Evolutionary conservation across 2,797 vertebrate genomes (phyloP), one percentile per base, ranked within the genome.

Genomic region (Molossus molossus): DNA sequence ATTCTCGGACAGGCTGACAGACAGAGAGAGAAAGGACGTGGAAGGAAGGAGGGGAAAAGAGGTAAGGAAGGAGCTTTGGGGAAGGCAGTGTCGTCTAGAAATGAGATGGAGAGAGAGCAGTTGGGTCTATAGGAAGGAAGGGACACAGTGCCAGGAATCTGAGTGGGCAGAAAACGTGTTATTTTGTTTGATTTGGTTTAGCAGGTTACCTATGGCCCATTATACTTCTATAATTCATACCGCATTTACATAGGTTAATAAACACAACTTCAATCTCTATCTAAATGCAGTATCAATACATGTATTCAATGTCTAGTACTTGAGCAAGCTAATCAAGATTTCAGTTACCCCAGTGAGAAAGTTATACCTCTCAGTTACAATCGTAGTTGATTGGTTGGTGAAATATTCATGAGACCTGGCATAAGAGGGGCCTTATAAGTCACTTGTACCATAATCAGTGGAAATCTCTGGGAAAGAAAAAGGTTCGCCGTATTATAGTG

Each of bases 351-450:
- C 77, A 82, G 58, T 83, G 65, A 96, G 80, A 86, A 93, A 96
- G 67, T 87, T 93, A 50, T 60, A 94, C 70, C 75, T 97, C 75
- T 89, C 69, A 58, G 82, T 94, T 94, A 85, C 55, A 96, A 92
- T 94, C 45, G 2, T 72, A 94, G 79, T 87, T 97, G 92, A 95
- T 96, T 97, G 91, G 89, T 84, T 96, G 96, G 93, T 97, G 75
- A 96, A 95, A 92, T 97, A 96, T 95, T 97, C 92, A 96, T 96
- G 84, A 95, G 70, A 57, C 97, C 62, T 94, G 94, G 81, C 80
- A 84, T 95, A 96, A 94, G 69, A 97, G 40, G 72, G 90, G 95
- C 33, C 96, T 96, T 92, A 93, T 90, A 96, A 90, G 87, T 96
- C 94, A 94, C 82, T 94, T 83, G 77, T 93, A 92, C 90, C 91